Base-by-base conservation (phyloP, 2,113 vertebrate species). In the Crotophaga sulcirostris region DNA sequence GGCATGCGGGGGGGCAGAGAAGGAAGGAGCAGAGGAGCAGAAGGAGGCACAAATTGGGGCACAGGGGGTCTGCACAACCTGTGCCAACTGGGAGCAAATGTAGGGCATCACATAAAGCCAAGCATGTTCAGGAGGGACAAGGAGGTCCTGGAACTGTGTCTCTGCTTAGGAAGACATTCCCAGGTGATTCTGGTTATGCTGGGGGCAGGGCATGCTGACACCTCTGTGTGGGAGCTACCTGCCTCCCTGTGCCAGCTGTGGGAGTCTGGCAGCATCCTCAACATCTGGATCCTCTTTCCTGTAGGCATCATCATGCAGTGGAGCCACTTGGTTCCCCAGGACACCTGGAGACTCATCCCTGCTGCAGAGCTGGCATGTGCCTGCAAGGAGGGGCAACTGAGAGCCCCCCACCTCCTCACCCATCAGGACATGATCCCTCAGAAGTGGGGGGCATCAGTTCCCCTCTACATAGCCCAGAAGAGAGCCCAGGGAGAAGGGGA, bases 361-460 rank as follows among this genome's bases (percentile, higher is more conserved):
- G 67, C 15, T 76, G 42, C 20, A 38, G 69, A 67, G 58, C 28
- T 11, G 11, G 6, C 0, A 0, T 18, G 49, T 47, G 21, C 28
- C 59, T 72, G 18, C 60, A 38, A 26, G 4, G 21, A 29, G 52
- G 45, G 52, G 12, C 38, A 59, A 25, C 38, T 76, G 67, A 44
- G 52, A 68, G 5, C 14, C 29, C 34, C 26, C 9, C n/a, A 18
- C 1, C 5, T 62, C 20, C 6, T 62, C n/a, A 34, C 3, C 18
- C 28, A 14, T 1, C 7, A 49, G n/a, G 47, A 20, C 10, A 18
- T 2, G 5, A 18, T 8, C 38, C 26, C 26, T 38, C 0, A 0
- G 63, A 55, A 73, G 16, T 4, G 31, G 18, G n/a, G 12, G 17
- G 4, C 38, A 55, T 2, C 0, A 0, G 17, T 33, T 52, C 24